A percentile compares a stretch with the other conserved stretches of the same genome.
Conservation (phyloP, 2,113 vertebrate species). For the Dendrocopos noguchii region DNA sequence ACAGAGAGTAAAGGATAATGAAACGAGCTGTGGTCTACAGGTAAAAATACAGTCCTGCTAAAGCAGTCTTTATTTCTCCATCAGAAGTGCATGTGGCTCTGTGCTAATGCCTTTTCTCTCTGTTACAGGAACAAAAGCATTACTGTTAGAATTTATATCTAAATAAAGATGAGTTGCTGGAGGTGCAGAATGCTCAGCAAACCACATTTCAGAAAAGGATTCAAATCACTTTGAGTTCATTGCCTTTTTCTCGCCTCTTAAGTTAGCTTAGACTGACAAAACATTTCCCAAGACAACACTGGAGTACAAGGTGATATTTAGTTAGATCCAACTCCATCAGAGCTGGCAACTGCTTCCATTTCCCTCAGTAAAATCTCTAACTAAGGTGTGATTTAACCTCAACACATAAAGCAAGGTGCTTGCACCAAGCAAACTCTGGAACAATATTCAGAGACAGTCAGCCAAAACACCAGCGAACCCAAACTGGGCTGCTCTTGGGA, state of each 20-base stretch:
- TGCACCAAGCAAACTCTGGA: neutral
- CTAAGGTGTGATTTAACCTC: neutral
- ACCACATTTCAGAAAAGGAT: conserved; percentile 29
- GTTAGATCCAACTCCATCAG: neutral
- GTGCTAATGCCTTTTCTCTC: conserved; percentile 4
- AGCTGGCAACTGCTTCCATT: neutral
- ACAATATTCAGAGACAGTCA: neutral
- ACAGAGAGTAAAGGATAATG: neutral
- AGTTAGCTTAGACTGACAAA: neutral
- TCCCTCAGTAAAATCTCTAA: neutral
- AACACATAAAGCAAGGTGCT: neutral
- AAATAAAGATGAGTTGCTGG: conserved; percentile 50
- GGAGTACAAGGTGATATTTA: neutral
- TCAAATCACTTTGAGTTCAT: conserved; percentile 30
- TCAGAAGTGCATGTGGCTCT: conserved; percentile 14
- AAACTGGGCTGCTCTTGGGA: neutral
- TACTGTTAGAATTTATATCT: conserved; percentile 23
- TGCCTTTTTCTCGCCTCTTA: neutral
- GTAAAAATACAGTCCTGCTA: conserved; percentile 16
- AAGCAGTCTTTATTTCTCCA: conserved; percentile 27
- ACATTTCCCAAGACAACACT: neutral
- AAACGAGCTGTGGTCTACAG: neutral
- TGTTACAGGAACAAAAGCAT: conserved; percentile 16
- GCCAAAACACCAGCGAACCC: neutral
- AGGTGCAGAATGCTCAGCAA: conserved; percentile 43